Conservation (phyloP, 1,140 invertebrate species). For the Drosophila santomea region DNA sequence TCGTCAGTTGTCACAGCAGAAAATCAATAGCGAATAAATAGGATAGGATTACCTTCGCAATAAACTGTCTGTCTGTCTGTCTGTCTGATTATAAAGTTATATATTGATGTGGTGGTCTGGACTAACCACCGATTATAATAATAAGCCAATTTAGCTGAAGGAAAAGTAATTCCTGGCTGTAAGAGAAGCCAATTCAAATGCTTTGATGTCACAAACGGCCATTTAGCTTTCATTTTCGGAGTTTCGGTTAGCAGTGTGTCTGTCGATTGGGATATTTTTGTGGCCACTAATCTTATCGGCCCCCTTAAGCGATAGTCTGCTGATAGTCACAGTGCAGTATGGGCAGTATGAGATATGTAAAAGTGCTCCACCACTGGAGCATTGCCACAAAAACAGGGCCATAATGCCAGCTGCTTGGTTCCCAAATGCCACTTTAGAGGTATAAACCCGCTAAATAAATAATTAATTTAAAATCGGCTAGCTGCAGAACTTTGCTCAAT, state of each 20-base stretch:
- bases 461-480: too few relatives aligned
- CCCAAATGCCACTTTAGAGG: not conserved
- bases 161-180: too few relatives aligned
- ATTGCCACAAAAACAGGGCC: not conserved
- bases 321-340: slow-evolving; percentile 17
- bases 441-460: not conserved
- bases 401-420: slow-evolving; percentile 13
- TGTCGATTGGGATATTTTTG: slow-evolving; percentile 22
- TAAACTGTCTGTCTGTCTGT: slow-evolving; percentile 25
- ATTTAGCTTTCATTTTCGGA: not conserved
- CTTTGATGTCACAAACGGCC: slow-evolving; percentile 9
- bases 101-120: slow-evolving; percentile 44
- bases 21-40: slow-evolving; percentile 47
- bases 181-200: not conserved
- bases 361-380: slow-evolving; percentile 31
- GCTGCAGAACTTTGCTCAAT: too few relatives aligned
- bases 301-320: slow-evolving; percentile 30
- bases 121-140: not conserved
- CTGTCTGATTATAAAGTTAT: not conserved
- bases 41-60: slow-evolving; percentile 45
- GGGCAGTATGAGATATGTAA: not conserved
- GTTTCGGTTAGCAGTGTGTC: not conserved
- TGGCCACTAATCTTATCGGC: slow-evolving; percentile 39
- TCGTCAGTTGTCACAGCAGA: slow-evolving; percentile 1
- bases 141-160: not conserved